Conservation (phyloP, 2,888 invertebrate genomes). For the Agriopis marginaria region DNA sequence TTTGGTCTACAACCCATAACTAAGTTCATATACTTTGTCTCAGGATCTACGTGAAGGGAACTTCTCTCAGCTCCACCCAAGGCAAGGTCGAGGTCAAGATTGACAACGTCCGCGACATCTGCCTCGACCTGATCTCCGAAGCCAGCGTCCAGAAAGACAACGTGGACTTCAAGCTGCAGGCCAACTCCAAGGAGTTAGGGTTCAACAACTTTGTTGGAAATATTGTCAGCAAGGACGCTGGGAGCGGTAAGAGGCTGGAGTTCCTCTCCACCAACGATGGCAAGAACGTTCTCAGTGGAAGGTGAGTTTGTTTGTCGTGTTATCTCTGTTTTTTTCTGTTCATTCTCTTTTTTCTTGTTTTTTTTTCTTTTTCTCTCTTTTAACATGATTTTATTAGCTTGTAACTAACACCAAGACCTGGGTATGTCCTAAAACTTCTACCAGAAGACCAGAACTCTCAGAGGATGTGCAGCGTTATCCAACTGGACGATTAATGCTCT, state of each 20-base stretch:
- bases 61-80: slow-evolving; percentile 83
- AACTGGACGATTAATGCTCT: too few species aligned
- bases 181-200: slow-evolving; percentile 88
- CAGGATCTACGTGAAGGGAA: slow-evolving; percentile 74
- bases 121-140: slow-evolving; percentile 83
- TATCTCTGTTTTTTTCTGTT: not conserved
- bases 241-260: slow-evolving; percentile 87
- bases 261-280: slow-evolving; percentile 88
- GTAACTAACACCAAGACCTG: too few species aligned
- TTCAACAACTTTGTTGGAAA: slow-evolving; percentile 88
- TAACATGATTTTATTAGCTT: too few species aligned
- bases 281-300: slow-evolving; percentile 90
- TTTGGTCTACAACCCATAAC: too few species aligned
- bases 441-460: too few species aligned
- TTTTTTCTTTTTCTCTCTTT: not conserved
- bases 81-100: slow-evolving; percentile 86
- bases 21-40: not conserved
- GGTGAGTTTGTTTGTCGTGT: slow-evolving; percentile 66
- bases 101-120: slow-evolving; percentile 82
- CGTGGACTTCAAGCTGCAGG: slow-evolving; percentile 86
- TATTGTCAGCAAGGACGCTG: slow-evolving; percentile 87
- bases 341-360: not conserved
- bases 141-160: slow-evolving; percentile 88
- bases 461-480: too few species aligned
- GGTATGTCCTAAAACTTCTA: too few species aligned